These are phyloP conservation scores for Cairina moschata DNA, from an alignment of 2,113 vertebrate genomes.

Conservation along the genomic window DNA sequence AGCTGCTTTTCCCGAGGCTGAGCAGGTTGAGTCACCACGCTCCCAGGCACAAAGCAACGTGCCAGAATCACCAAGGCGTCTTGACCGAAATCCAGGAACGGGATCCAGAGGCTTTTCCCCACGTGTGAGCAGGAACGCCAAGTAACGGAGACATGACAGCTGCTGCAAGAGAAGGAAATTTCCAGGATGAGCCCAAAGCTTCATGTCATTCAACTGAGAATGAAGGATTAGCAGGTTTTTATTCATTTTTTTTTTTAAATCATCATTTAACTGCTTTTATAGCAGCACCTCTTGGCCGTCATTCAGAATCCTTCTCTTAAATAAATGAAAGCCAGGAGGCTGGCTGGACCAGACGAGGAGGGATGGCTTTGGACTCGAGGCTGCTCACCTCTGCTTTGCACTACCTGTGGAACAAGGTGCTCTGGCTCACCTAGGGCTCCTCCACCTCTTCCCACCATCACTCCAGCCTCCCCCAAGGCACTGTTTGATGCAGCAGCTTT, in stretches of 20 bases:
- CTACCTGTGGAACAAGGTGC: too few relatives aligned
- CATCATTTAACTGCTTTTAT: not conserved
- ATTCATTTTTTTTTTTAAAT: not conserved
- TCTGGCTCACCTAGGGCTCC: too few relatives aligned
- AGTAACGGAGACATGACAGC: not conserved
- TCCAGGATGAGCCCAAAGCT: slow-evolving; percentile 4
- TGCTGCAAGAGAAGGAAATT: not conserved
- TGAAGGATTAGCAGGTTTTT: not conserved
- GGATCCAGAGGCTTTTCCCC: not conserved
- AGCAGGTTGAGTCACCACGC: not conserved
- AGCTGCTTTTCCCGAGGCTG: not conserved
- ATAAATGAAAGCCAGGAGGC: not conserved
- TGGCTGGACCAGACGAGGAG: too few relatives aligned
- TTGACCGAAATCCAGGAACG: not conserved
- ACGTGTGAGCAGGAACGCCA: not conserved
- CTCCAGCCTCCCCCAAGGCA: not conserved
- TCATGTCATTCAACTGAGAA: not conserved
- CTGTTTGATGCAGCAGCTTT: not conserved
- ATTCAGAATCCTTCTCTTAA: slow-evolving; percentile 8
- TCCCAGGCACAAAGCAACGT: not conserved
- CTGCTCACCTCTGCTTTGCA: too few relatives aligned
- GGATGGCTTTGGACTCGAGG: too few relatives aligned
- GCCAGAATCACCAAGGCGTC: not conserved
- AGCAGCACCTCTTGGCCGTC: not conserved
- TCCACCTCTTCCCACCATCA: too few relatives aligned